Base-by-base conservation (phyloP, 2,888 invertebrate genomes). In the Drosophila borealis region DNA sequence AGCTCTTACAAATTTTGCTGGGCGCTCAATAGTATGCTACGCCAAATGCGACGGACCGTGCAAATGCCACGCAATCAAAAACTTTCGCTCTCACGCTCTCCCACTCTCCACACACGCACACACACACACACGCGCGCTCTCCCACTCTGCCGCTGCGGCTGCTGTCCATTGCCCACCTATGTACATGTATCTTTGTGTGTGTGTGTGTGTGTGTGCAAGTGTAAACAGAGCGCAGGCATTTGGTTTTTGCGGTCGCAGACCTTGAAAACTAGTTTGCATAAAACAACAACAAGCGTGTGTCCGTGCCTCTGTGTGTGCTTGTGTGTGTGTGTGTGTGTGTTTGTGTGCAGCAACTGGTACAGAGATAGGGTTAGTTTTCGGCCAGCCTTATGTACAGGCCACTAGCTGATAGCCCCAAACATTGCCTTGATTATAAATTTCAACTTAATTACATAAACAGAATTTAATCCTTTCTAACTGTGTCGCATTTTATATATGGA, bases 361-460 rank as follows among this genome's bases (percentile, higher is more conserved):
- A 19, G 41, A 14, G 34, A 25, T 42, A 50, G 64, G 41, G 56
- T 46, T 36, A 55, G 55, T 55, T 46, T 25, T 54, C 36, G 62
- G 48, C 4, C 56, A 19, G 45, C 37, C 50, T 62, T 68, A 74
- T 68, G 68, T 73, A 73, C 67, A 65, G 49, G 63, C 44, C 48
- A 67, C 46, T 39, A n/a, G 51, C 68, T 51, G 63, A 55, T 64
- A 62, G 70, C 83, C 78, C 69, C 74, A 70, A 73, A 60, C 56
- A 60, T 51, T 84, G 85, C 73, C 81, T 89, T 88, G 88, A 89
- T 89, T 89, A 89, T 87, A 87, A 87, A 87, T 87, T 87, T 87
- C 90, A 89, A 89, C 90, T 87, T 87, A 87, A 87, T 87, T 87
- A 87, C 90, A 89, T 88, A 88, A 89, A 87, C 88, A 87, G 80